These are phyloP conservation scores for Meiosimyza platycephala DNA, from an alignment of 2,888 invertebrate species.

Conservation along the genomic window DNA sequence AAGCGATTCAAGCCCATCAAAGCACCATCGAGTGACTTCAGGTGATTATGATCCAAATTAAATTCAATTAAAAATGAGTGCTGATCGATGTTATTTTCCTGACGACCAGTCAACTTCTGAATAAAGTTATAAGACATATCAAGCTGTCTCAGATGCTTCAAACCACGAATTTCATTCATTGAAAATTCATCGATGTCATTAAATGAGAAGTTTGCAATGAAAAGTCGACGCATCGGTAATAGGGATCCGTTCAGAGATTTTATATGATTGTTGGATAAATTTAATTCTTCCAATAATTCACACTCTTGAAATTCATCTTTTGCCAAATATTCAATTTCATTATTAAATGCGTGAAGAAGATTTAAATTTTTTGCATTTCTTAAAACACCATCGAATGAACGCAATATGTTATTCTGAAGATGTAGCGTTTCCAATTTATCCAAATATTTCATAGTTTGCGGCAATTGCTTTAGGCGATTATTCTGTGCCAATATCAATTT, in stretches of 20 bases:
- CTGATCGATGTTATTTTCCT: constrained; percentile 82
- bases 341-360: constrained; percentile 77
- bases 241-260: constrained; percentile 79
- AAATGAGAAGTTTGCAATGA: constrained; percentile 79
- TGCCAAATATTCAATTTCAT: constrained; percentile 79
- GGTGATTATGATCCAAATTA: constrained; percentile 79
- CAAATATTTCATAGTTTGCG: constrained; percentile 77
- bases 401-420: constrained; percentile 79
- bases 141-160: constrained; percentile 76
- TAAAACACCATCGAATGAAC: constrained; percentile 77
- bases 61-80: constrained; percentile 80
- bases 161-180: constrained; percentile 80
- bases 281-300: constrained; percentile 76
- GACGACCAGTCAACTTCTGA: constrained; percentile 73
- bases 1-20: constrained; percentile 81
- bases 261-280: constrained; percentile 79
- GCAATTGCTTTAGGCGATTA: constrained; percentile 78
- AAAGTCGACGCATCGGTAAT: constrained; percentile 75
- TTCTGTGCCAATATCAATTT: constrained; percentile 79
- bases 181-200: constrained; percentile 83
- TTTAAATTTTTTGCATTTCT: constrained; percentile 76
- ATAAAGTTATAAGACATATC: constrained; percentile 84
- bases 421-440: constrained; percentile 78
- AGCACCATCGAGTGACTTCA: constrained; percentile 79
- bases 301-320: constrained; percentile 82